Conservation (phyloP, 2,797 vertebrate species). For the Selene dorsalis region DNA sequence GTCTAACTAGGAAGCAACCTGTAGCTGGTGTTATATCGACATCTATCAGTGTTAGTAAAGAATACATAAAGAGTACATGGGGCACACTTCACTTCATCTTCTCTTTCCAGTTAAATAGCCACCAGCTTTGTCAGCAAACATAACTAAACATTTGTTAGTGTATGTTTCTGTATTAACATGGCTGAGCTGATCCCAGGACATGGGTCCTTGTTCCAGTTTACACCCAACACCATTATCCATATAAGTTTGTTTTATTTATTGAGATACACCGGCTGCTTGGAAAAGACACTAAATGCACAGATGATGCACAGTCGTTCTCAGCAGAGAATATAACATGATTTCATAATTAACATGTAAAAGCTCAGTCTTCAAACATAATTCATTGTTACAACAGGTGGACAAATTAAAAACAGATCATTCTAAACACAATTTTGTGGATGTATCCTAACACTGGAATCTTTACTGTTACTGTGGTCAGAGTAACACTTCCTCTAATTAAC, state of each 20-base stretch:
- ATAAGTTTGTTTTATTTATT: background rate
- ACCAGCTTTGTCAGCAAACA: background rate
- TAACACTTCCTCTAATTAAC: constrained; percentile 24
- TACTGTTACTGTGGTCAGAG: constrained; percentile 6
- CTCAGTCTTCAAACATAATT: background rate
- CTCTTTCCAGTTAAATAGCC: background rate
- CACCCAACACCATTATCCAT: background rate
- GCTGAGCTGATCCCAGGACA: background rate
- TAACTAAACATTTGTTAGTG: background rate
- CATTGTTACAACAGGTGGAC: background rate
- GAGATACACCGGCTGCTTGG: background rate
- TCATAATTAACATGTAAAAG: background rate
- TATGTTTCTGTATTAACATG: background rate
- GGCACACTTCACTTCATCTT: background rate
- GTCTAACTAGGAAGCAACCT: no score
- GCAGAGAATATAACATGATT: background rate
- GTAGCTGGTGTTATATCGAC: no score
- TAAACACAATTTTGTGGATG: background rate
- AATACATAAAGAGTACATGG: background rate
- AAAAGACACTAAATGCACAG: background rate
- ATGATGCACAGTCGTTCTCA: background rate
- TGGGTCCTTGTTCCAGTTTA: no score
- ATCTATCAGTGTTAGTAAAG: background rate
- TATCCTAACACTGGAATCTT: background rate
- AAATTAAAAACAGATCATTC: background rate